Conservation (phyloP, 2,888 invertebrate species). For the Galerucella pusilla region DNA sequence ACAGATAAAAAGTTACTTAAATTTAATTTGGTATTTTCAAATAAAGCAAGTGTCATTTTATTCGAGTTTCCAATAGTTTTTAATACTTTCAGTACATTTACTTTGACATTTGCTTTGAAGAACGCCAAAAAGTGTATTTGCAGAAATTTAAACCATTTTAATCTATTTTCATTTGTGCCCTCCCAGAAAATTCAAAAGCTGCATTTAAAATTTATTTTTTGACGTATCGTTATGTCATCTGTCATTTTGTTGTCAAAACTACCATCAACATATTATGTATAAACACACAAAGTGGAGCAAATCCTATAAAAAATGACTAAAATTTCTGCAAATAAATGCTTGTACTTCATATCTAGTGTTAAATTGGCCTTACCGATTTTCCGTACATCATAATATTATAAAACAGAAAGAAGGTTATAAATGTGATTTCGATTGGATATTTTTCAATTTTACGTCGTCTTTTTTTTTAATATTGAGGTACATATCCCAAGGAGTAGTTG, state of each 20-base stretch:
- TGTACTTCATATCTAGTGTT: neutral
- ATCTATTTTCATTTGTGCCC: neutral
- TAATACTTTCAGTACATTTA: neutral
- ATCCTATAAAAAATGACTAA: neutral
- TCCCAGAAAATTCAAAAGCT: neutral
- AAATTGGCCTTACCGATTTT: neutral
- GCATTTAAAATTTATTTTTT: too few species aligned
- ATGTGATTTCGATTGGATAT: too few species aligned
- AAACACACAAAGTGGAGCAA: too few species aligned
- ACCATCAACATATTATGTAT: too few species aligned
- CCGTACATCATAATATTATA: neutral
- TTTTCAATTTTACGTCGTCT: too few species aligned
- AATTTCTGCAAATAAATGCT: neutral
- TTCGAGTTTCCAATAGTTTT: neutral
- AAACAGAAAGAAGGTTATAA: too few species aligned
- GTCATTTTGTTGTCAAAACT: too few species aligned
- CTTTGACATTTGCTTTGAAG: neutral
- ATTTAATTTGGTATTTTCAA: constrained; percentile 19
- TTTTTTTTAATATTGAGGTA: too few species aligned
- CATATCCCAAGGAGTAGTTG: too few species aligned
- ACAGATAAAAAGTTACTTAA: constrained; percentile 16
- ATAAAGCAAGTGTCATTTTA: neutral
- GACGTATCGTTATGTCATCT: too few species aligned
- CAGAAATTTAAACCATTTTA: neutral
- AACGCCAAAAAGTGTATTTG: neutral